phyloP scores from a whole-genome alignment of 2,113 vertebrate species.

The Cyanoderma ruficeps region DNA sequence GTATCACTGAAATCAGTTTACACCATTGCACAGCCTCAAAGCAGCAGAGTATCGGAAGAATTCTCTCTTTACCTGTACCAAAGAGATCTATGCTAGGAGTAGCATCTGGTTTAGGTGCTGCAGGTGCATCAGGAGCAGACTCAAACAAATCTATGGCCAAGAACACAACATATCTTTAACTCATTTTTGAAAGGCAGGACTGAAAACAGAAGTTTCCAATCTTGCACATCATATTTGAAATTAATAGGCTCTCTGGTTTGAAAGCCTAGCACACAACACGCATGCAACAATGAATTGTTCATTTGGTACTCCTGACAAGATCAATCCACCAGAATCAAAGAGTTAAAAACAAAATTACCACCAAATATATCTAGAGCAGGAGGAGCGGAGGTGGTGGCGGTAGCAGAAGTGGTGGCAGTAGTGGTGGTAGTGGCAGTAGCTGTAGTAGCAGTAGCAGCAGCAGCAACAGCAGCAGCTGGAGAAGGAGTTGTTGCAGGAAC shows the following conservation, averaged over 20 bases:
- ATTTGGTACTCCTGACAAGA: constrained; percentile 30
- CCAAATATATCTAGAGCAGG: constrained; percentile 98
- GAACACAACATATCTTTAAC: constrained; percentile 85
- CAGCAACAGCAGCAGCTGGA: constrained; percentile 78
- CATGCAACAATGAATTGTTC: constrained; percentile 49
- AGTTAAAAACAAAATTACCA: constrained; percentile 87
- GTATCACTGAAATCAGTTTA: constrained; percentile 45
- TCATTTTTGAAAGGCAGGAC: constrained; percentile 23
- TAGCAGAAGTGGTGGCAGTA: constrained; percentile 68
- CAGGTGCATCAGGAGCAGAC: constrained; percentile 89
- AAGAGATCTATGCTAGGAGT: constrained; percentile 99
- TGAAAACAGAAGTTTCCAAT: constrained; percentile 2
- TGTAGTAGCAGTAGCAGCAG: constrained; percentile 71
- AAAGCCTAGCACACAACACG: constrained; percentile 43
- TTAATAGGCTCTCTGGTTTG: constrained; percentile 21
- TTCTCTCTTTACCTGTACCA: constrained; percentile 89
- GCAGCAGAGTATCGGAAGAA: constrained; percentile 53
- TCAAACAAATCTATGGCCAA: constrained; percentile 99
- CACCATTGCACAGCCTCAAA: constrained; percentile 56
- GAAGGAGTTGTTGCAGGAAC: constrained; percentile 83
- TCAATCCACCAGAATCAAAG: constrained; percentile 62
- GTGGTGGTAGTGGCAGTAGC: constrained; percentile 65
- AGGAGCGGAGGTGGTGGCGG: constrained; percentile 79
- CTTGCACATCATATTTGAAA: background rate
- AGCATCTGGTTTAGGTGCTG: constrained; percentile 92